A percentile compares a stretch with the other conserved stretches of the same genome.
These are phyloP conservation scores for Xerus inauris DNA, from an alignment of 2,113 vertebrate species.

Conservation along the genomic window DNA sequence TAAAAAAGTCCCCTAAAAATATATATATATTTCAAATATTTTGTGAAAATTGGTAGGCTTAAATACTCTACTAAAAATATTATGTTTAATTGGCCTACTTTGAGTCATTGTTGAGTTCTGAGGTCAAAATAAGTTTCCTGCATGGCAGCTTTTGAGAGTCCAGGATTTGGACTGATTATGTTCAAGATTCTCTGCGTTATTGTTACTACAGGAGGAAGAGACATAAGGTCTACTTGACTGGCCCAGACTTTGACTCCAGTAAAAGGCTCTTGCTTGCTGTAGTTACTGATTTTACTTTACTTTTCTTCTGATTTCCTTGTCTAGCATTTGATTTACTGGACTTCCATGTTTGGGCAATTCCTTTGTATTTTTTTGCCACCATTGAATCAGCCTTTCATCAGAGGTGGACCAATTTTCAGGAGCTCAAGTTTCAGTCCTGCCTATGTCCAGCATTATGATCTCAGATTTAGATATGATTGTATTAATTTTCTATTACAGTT, in stretches of 20 bases:
- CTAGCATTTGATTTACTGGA: neutral
- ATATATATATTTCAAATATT: neutral
- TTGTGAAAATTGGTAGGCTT: neutral
- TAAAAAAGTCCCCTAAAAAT: neutral
- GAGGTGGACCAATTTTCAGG: neutral
- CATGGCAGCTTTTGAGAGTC: neutral
- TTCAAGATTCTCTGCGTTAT: neutral
- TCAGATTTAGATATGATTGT: neutral
- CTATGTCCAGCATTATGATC: neutral
- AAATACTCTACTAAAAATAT: neutral
- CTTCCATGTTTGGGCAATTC: neutral
- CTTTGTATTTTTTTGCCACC: neutral
- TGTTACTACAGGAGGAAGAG: neutral
- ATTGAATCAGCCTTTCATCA: neutral
- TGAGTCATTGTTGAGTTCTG: neutral
- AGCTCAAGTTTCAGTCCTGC: neutral
- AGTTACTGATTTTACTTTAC: neutral
- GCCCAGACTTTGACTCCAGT: neutral
- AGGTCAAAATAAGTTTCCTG: neutral
- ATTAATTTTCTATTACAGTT: neutral
- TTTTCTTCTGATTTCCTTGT: neutral
- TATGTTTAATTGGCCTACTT: neutral
- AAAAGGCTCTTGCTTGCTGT: neutral
- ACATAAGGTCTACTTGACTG: neutral
- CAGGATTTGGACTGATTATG: neutral